Evolutionary conservation across 2,797 vertebrate genomes (phyloP), one percentile per base, ranked within the genome.

Genomic region (Manis crassicaudata): DNA sequence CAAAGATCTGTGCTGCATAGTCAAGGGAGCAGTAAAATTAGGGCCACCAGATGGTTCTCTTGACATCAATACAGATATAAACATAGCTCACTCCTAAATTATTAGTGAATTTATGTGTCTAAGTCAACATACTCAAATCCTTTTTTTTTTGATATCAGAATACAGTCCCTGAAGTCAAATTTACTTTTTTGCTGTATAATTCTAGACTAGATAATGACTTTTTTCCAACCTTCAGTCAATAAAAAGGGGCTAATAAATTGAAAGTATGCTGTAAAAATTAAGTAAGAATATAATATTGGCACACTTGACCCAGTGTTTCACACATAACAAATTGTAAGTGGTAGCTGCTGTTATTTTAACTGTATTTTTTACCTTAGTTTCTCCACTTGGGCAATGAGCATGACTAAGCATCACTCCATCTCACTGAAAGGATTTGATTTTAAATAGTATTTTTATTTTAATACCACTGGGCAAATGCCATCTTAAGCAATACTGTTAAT

Each of bases 191-290:
- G 18, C 10, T 56, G 0, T 75, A 79, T 20, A 10, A 87, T 84
- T 96, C 73, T 75, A 27, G n/a, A 32, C 50, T 50, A 77, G 63
- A 79, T 67, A 83, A 82, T 54, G 58, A 85, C 50, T 1, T 52
- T 73, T 86, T 80, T 6, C 60, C 16, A 83, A 90, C 1, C 8
- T 81, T 68, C 7, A 37, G 2, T 87, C 25, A 94, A 70, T 67
- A 58, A 77, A 77, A 93, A 70, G 16, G 35, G 16, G 0, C 8
- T 46, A 72, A 25, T 70, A 70, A 76, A 0, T 70, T 85, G 20
- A 63, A 95, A 88, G 21, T 75, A 37, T 76, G 43, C 17, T 90
- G 17, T 92, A 18, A 90, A 62, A 94, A 81, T 89, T 92, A 60
- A 77, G n/a, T 81, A 63, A 82, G 75, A 88, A 75, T 43, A 52